Evolutionary conservation across 2,888 invertebrate species (phyloP), one percentile per base, ranked within the genome.

Genomic region (Cerceris ruficornis): DNA sequence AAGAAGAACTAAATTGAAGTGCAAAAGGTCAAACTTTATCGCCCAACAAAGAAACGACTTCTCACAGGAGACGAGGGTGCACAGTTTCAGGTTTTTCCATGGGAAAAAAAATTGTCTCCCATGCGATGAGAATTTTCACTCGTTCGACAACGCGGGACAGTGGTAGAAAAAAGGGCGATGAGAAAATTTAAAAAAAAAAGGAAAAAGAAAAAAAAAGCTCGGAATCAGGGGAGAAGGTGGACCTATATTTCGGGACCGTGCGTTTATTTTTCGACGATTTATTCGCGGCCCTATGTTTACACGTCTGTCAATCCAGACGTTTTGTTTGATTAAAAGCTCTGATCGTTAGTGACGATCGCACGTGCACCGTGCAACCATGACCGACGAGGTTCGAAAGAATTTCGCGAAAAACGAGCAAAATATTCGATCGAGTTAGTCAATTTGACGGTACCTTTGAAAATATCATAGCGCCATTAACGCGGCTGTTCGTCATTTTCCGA

Each of bases 301-400:
- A 68, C 70, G 69, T 52, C 65, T 67, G 77, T 83, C 81, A 77
- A 74, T 67, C 71, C 58, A 59, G 80, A 75, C 73, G 72, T 69
- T 81, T 75, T 81, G 84, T 83, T 83, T 83, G 84, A 83, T 83
- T 83, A 83, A 83, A 83, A 78, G 81, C 80, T 69, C 60, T 50
- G 81, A 83, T 83, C 83, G 81, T 81, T 81, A 80, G 59, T 46
- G 69, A 70, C 73, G 70, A 59, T 7, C 42, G 49, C 49, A 49
- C 57, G 54, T 62, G 57, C 46, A n/a, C 28, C 59, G 75, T 13
- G 60, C 52, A 60, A 28, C 65, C 8, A 41, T 46, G 68, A 69
- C 50, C 41, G 61, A n/a, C 14, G 58, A 13, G 28, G 50, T 9
- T 7, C 28, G n/a, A 61, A 64, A 75, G 68, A 70, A 59, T 43